These are phyloP conservation scores for Aegotheles bennettii DNA, from an alignment of 2,113 vertebrate species.

Conservation along the genomic window DNA sequence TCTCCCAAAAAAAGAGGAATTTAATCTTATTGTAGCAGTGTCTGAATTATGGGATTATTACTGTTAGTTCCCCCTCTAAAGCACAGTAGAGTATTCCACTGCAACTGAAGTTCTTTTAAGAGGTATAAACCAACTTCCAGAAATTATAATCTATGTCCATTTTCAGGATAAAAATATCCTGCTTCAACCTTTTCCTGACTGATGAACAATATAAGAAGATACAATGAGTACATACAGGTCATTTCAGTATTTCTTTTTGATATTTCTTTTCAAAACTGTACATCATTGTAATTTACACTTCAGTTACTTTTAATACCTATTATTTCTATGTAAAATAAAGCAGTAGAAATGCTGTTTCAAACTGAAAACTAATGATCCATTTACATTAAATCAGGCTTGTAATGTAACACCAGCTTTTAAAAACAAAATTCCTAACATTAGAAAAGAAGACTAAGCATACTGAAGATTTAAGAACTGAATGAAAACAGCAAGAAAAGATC, in stretches of 20 bases:
- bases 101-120: not conserved
- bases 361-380: not conserved
- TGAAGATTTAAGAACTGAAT: not conserved
- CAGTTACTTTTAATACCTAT: not conserved
- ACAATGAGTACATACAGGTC: not conserved
- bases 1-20: not conserved
- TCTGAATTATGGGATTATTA: not conserved
- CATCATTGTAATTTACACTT: not conserved
- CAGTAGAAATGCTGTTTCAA: not conserved
- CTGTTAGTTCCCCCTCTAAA: not conserved
- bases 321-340: not conserved
- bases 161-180: not conserved
- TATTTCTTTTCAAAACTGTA: not conserved
- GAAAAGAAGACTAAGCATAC: not conserved
- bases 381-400: not conserved
- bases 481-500: not conserved
- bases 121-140: not conserved
- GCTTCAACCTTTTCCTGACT: not conserved
- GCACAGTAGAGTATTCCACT: not conserved
- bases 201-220: accelerated
- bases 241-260: not conserved
- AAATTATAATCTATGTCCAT: not conserved
- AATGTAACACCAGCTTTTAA: not conserved
- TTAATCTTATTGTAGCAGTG: not conserved
- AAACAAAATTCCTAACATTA: not conserved